Evolutionary conservation across 1,140 invertebrate genomes (phyloP).

Genomic region (Drosophila baimaii): DNA sequence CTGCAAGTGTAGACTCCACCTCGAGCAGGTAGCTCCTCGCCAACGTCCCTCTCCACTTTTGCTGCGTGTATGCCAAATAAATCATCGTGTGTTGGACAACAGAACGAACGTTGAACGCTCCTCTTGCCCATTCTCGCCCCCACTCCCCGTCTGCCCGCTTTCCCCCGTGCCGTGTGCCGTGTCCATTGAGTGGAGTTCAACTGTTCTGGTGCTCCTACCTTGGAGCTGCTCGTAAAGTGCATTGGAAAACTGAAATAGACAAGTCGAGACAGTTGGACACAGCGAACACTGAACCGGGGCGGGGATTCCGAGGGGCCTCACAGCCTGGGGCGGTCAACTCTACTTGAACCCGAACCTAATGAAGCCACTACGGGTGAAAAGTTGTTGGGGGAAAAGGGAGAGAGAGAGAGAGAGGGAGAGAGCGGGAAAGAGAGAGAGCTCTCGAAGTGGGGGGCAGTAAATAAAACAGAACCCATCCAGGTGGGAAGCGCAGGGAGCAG

Average conservation of each 20-base stretch:
- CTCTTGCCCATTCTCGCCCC: conserved; percentile 37
- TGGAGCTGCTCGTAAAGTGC: conserved; percentile 73
- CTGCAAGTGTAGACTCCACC: conserved; percentile 60
- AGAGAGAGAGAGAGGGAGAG: not conserved
- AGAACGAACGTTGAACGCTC: conserved; percentile 59
- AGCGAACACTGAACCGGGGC: conserved; percentile 14
- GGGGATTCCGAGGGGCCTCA: conserved; percentile 4
- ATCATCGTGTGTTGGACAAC: conserved; percentile 73
- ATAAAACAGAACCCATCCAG: conserved; percentile 45
- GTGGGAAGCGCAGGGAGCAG: conserved; percentile 6
- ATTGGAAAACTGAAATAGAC: conserved; percentile 81
- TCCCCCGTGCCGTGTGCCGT: not conserved
- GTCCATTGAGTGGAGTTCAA: conserved; percentile 37
- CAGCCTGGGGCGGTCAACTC: conserved; percentile 57
- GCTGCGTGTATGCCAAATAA: conserved; percentile 77
- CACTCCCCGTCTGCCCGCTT: not conserved
- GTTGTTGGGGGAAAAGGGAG: not conserved
- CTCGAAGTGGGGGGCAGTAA: conserved; percentile 11
- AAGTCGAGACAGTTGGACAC: conserved; percentile 76
- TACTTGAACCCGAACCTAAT: conserved; percentile 79
- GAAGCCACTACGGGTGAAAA: conserved; percentile 62
- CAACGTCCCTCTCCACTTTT: conserved; percentile 2
- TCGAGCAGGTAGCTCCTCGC: conserved; percentile 61
- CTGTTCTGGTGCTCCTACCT: conserved; percentile 39
- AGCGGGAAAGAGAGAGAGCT: not conserved